Base-by-base conservation (phyloP, 2,888 invertebrate species). In the Nipponacmea schrenckii region DNA sequence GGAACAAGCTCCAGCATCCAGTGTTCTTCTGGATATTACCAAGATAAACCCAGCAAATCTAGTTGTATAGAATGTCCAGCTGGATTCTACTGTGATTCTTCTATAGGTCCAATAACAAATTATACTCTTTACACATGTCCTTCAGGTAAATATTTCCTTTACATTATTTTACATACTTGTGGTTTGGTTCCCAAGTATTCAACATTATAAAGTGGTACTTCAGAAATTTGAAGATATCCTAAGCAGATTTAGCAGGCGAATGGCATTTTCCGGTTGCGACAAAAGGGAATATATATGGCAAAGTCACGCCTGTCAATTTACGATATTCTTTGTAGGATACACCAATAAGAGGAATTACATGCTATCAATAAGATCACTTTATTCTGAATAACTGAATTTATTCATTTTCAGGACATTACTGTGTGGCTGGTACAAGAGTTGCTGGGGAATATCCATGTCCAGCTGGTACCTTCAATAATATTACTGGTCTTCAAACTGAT, bases 81-180 rank as follows among this genome's bases (percentile, higher is more conserved):
- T 46, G 87, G 87, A 1, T 87, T 81, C 78, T 88, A 84, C 79
- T 88, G 88, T 77, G 85, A 88, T 74, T 84, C 84, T 68, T 75
- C 81, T 64, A 65, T 80, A 17, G 85, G 81, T 24, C 79, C 85
- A 0, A 83, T 87, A 56, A 82, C 83, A 63, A 85, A 85, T 76
- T 84, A 83, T 68, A 85, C 86, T 0, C 48, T 70, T 12, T 85
- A 80, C 65, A 75, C 78, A n/a, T 88, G 88, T 71, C 86, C 87
- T 14, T 74, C 80, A 78, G 87, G 86, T 85, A 66, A 71, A 72
- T 56, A 45, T 20, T 62, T 17, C 0, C 4, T 45, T 10, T 26
- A 8, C 39, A 39, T 10, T 8, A 8, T 10, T 39, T 39, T 10
- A 8, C 10, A 10, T 10, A 1, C 39, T 39, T 8, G 39, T 39